Conservation (phyloP, 64 coral and sea anemone species). For the Dendrophyllia cribrosa region DNA sequence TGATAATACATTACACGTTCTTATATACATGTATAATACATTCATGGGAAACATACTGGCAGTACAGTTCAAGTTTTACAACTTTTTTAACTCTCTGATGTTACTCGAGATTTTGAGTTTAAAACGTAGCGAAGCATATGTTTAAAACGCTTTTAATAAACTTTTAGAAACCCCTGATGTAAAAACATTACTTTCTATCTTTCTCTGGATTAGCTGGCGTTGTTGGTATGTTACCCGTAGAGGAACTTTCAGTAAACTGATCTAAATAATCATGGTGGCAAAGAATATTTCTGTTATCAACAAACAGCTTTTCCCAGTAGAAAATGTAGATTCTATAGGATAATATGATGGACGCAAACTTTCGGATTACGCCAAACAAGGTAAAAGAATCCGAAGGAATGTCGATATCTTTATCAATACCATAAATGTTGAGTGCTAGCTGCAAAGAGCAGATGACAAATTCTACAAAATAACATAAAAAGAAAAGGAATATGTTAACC, state of each 20-base stretch:
- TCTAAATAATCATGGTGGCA: conserved; percentile 16
- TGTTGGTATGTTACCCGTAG: too few relatives aligned
- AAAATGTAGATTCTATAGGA: conserved; percentile 2
- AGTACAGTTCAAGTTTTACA: too few relatives aligned
- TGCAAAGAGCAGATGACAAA: conserved; percentile 24
- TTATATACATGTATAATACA: too few relatives aligned
- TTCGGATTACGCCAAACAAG: background rate
- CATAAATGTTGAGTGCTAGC: conserved; percentile 21
- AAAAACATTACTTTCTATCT: too few relatives aligned
- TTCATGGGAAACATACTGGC: too few relatives aligned
- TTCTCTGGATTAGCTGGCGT: too few relatives aligned
- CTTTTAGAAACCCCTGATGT: too few relatives aligned
- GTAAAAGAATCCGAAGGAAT: background rate
- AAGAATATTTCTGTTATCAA: conserved; percentile 26
- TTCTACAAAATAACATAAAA: conserved; percentile 4
- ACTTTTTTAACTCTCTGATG: too few relatives aligned
- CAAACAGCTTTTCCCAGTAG: conserved; percentile 34
- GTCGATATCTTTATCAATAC: background rate
- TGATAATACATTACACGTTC: too few relatives aligned
- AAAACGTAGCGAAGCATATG: too few relatives aligned
- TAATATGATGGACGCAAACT: background rate
- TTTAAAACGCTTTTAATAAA: too few relatives aligned
- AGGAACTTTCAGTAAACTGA: background rate
- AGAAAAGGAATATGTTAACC: background rate
- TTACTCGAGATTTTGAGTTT: too few relatives aligned